These are phyloP conservation scores for Acleris laterana DNA, from an alignment of 2,888 invertebrate genomes.

Conservation along the genomic window DNA sequence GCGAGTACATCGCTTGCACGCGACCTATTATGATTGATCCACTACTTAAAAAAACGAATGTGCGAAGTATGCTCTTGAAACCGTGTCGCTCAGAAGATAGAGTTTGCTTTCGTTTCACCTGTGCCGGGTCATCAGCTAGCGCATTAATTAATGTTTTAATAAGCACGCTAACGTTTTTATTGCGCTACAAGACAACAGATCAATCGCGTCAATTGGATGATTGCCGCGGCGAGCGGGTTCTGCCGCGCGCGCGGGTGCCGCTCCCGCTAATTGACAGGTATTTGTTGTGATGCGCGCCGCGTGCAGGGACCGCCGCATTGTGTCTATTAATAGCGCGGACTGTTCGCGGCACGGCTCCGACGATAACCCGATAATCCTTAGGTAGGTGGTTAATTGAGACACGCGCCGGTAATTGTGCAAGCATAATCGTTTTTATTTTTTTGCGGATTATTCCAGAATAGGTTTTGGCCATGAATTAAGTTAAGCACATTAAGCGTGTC, in stretches of 20 bases:
- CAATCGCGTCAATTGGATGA: slow-evolving; percentile 22
- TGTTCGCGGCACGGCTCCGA: too few relatives aligned
- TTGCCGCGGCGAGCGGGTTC: slow-evolving; percentile 16
- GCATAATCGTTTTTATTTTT: too few relatives aligned
- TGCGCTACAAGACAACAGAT: slow-evolving; percentile 7
- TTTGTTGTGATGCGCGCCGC: slow-evolving; percentile 15
- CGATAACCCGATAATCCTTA: too few relatives aligned
- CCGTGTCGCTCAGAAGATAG: not conserved
- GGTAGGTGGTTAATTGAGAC: too few relatives aligned
- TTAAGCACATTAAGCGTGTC: too few relatives aligned
- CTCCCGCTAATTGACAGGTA: slow-evolving; percentile 11
- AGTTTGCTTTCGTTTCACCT: not conserved
- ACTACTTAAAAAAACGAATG: too few relatives aligned
- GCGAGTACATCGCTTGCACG: too few relatives aligned
- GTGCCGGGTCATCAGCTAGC: too few relatives aligned
- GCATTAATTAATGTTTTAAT: slow-evolving; percentile 8
- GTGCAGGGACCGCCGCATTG: slow-evolving; percentile 18
- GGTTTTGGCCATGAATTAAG: too few relatives aligned
- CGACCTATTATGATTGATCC: too few relatives aligned
- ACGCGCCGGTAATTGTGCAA: too few relatives aligned
- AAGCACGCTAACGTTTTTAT: slow-evolving; percentile 24
- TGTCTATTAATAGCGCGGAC: not conserved
- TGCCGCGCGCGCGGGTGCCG: not conserved
- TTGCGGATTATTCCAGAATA: too few relatives aligned
- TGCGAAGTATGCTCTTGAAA: not conserved